Conservation (phyloP, 2,113 vertebrate genomes). For the Hucho hucho region DNA sequence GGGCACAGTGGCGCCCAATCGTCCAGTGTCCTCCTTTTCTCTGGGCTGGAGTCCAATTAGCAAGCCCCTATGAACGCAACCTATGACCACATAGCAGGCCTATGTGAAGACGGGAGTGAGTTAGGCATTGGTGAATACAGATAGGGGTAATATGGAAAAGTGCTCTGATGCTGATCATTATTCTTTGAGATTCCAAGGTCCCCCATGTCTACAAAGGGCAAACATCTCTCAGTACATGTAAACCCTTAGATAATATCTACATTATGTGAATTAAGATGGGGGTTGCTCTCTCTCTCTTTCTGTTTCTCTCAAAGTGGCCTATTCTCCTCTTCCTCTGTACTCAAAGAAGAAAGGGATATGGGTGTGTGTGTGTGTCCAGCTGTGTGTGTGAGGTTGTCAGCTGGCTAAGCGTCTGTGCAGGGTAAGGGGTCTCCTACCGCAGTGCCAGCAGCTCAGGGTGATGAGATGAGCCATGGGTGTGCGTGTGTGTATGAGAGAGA, state of each 20-base stretch:
- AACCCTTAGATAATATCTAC: no score
- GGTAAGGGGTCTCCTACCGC: constrained; percentile 4
- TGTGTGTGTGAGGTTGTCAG: constrained; percentile 5
- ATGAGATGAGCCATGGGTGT: neutral
- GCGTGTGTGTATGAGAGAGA: constrained; percentile 2
- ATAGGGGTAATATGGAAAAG: neutral
- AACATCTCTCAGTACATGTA: no score
- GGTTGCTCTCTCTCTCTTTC: neutral
- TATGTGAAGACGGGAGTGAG: neutral
- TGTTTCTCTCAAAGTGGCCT: neutral
- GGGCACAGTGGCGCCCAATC: constrained; percentile 52
- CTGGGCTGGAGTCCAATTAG: constrained; percentile 42
- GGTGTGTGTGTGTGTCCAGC: no score
- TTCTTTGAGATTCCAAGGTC: no score
- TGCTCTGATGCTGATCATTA: no score
- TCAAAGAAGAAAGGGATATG: no score
- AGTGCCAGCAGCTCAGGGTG: neutral
- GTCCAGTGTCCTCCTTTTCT: constrained; percentile 43
- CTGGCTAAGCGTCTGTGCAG: neutral
- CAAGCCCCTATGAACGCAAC: constrained; percentile 1
- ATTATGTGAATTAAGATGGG: no score
- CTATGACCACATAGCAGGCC: neutral
- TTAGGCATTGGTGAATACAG: neutral
- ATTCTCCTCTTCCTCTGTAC: no score
- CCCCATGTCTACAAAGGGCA: no score